Percentiles rank a stretch among this genome's conserved stretches.
Evolutionary conservation across 1,140 invertebrate species (phyloP).

Genomic region (Eriosoma lanigerum): DNA sequence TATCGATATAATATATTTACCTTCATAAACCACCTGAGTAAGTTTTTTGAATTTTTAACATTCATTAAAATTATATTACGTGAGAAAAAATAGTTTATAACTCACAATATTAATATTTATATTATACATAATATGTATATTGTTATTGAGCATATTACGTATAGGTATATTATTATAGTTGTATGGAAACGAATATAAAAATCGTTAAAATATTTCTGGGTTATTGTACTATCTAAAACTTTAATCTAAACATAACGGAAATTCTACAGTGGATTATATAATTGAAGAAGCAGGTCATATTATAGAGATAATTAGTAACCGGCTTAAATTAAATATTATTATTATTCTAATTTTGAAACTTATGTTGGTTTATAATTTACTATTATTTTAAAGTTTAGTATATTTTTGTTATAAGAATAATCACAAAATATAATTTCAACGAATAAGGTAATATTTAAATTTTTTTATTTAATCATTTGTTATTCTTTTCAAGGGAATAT

Average conservation of each 20-base stretch:
- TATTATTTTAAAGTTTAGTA: too few relatives aligned
- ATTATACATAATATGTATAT: too few relatives aligned
- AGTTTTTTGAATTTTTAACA: neutral
- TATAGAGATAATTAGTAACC: slow-evolving; percentile 29
- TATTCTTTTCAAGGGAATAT: too few relatives aligned
- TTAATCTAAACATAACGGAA: slow-evolving; percentile 13
- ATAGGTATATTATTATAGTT: neutral
- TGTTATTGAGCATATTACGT: too few relatives aligned
- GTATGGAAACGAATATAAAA: neutral
- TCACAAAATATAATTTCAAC: too few relatives aligned
- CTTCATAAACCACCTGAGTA: neutral
- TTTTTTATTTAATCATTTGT: too few relatives aligned
- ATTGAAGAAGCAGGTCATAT: neutral
- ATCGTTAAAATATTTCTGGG: slow-evolving; percentile 36
- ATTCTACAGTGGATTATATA: neutral
- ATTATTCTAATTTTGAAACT: too few relatives aligned
- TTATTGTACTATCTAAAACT: neutral
- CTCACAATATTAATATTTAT: neutral
- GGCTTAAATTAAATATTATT: slow-evolving; percentile 27
- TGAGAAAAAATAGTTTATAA: too few relatives aligned
- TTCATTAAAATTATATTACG: neutral
- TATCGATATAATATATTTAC: neutral
- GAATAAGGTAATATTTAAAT: too few relatives aligned
- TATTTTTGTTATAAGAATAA: too few relatives aligned
- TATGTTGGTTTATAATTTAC: too few relatives aligned